Base-by-base conservation (phyloP, 1,140 invertebrate genomes). In the Microplitis mediator region DNA sequence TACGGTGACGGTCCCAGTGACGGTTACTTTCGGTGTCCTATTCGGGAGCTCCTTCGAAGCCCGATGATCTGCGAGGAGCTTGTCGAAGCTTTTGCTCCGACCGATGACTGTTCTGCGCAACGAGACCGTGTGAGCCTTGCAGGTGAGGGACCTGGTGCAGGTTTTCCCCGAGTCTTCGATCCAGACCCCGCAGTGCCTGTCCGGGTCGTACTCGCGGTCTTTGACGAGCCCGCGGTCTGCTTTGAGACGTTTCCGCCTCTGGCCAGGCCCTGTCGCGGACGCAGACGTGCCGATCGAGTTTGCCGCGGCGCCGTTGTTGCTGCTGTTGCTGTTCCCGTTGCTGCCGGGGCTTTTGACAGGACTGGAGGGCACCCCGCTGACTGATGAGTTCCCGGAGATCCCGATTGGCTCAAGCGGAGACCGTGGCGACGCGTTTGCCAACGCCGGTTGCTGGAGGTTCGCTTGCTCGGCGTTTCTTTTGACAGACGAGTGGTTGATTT, bases 91-190 rank as follows among this genome's bases (percentile, higher is more conserved):
- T 84, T 94, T 94, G 60, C 90, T 90, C 34, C 94, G 86, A 0
- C 93, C 94, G 56, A 87, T 78, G n/a, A 95, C 94, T 9, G 90
- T 91, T 70, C 94, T 84, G 54, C 94, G 85, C 64, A 94, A 78
- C 32, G 92, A 92, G 64, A 95, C 88, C 4, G 93, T 91, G 87
- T 95, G 94, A 13, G 93, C 92, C 87, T 95, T 95, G 83, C 94
- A 96, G 0, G 94, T 95, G 11, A 95, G 88, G 9, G 93, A 95
- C 34, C 94, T 86, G 31, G 93, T 95, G 82, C 94, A 96, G 0
- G 91, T 92, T 78, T 92, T 93, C 1, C 89, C 88, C 63, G 89
- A 91, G 75, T 93, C 92, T 3, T 89, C 88, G 67, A 90, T 90
- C 76, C 89, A 87, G 3, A 95, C 94, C 2, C 94, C 94, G 84